phyloP scores from a whole-genome alignment of 2,113 vertebrate genomes.

The Sylvietta virens region DNA sequence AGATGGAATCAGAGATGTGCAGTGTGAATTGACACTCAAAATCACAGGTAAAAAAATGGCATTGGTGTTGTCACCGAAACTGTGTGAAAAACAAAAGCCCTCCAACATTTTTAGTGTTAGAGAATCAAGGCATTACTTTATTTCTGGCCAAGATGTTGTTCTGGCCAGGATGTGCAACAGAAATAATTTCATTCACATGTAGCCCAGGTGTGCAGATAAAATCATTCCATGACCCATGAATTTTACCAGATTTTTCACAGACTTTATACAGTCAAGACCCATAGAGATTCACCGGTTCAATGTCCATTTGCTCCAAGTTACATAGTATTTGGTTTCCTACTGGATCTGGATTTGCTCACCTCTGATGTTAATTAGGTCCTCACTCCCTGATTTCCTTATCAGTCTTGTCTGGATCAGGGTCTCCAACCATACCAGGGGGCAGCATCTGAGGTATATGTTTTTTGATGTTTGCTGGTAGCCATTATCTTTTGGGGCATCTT shows the following conservation, averaged over 20 bases:
- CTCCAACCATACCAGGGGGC: neutral
- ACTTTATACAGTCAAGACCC: neutral
- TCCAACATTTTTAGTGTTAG: neutral
- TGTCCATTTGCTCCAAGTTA: neutral
- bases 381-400: neutral
- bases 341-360: neutral
- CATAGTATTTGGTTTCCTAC: neutral
- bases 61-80: accelerated
- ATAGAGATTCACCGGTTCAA: neutral
- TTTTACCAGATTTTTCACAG: neutral
- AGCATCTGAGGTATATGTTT: accelerated
- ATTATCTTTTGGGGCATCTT: neutral
- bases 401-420: neutral
- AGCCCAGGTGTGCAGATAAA: neutral
- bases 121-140: neutral
- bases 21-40: neutral
- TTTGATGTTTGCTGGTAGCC: neutral
- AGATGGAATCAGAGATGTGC: neutral
- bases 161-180: neutral
- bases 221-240: neutral
- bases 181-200: neutral
- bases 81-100: neutral
- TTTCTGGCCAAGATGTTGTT: neutral
- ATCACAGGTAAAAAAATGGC: neutral
- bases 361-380: neutral